These are phyloP conservation scores for Drosophila diplacantha DNA, from an alignment of 2,888 invertebrate species.

Conservation along the genomic window DNA sequence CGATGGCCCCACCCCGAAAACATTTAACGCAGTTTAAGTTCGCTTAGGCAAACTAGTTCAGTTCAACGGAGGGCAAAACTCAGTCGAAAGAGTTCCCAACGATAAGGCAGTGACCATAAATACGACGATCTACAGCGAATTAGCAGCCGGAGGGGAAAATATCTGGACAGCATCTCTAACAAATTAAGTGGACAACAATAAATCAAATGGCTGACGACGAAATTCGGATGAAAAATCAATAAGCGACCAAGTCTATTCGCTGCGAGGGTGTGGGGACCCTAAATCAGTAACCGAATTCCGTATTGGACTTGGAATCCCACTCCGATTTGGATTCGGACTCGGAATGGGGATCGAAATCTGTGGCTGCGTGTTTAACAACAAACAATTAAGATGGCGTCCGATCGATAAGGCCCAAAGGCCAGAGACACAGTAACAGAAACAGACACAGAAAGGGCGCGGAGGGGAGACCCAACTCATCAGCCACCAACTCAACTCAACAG, in stretches of 20 bases:
- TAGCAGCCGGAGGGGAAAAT: constrained; percentile 41
- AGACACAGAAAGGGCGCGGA: neutral
- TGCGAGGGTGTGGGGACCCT: constrained; percentile 21
- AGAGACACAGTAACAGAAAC: constrained; percentile 23
- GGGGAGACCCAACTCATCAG: constrained; percentile 61
- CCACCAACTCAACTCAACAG: constrained; percentile 27
- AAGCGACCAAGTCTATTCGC: constrained; percentile 63
- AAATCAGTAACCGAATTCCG: constrained; percentile 35
- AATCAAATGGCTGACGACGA: constrained; percentile 65
- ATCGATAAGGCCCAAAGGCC: constrained; percentile 58
- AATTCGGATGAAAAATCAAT: constrained; percentile 73
- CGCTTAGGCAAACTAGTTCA: constrained; percentile 47
- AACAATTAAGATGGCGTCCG: constrained; percentile 75
- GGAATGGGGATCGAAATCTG: constrained; percentile 36
- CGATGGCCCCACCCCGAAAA: constrained; percentile 38
- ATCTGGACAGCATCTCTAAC: constrained; percentile 67
- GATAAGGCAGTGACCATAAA: constrained; percentile 44
- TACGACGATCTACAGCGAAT: constrained; percentile 48
- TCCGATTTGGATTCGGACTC: constrained; percentile 20
- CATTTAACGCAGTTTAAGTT: constrained; percentile 44
- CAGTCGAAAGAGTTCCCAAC: constrained; percentile 24
- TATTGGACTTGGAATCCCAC: constrained; percentile 11
- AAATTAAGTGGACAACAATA: constrained; percentile 71
- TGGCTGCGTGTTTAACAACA: constrained; percentile 73
- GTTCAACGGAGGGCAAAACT: constrained; percentile 21